These are phyloP conservation scores for Dryobota labecula DNA, from an alignment of 2,888 invertebrate species.

Conservation along the genomic window DNA sequence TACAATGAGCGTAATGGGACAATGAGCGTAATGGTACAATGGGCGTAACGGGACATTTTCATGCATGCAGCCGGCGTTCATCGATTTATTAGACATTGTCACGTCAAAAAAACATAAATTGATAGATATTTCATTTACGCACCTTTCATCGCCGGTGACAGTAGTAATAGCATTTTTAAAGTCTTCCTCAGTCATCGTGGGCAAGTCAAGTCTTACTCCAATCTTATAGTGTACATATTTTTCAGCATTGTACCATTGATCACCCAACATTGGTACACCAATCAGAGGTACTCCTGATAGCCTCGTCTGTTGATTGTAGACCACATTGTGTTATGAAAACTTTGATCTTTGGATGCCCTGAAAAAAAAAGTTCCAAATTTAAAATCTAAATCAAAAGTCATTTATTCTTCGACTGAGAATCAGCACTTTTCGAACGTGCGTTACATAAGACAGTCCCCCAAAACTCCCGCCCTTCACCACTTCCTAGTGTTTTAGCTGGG, in stretches of 20 bases:
- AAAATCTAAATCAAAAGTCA: no score
- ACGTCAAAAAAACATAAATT: background rate
- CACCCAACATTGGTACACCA: constrained; percentile 35
- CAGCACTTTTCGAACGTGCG: no score
- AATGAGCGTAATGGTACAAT: no score
- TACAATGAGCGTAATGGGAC: no score
- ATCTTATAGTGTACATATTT: constrained; percentile 28
- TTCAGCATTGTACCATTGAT: constrained; percentile 41
- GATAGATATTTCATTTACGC: background rate
- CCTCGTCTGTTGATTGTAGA: constrained; percentile 79
- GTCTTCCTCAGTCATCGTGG: constrained; percentile 21
- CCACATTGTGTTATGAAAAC: constrained; percentile 38
- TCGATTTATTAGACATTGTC: no score
- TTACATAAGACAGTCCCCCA: no score
- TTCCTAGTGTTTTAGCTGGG: no score
- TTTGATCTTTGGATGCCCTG: constrained; percentile 43
- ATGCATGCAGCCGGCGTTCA: no score
- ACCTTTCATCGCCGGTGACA: constrained; percentile 29
- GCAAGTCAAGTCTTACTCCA: constrained; percentile 22
- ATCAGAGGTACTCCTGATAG: constrained; percentile 41
- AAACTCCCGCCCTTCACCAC: no score
- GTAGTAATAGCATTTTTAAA: constrained; percentile 27
- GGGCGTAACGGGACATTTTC: no score
- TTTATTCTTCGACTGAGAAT: no score
- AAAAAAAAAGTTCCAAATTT: no score